These are phyloP conservation scores for Nineta flava DNA, from an alignment of 2,888 invertebrate genomes.

Conservation along the genomic window DNA sequence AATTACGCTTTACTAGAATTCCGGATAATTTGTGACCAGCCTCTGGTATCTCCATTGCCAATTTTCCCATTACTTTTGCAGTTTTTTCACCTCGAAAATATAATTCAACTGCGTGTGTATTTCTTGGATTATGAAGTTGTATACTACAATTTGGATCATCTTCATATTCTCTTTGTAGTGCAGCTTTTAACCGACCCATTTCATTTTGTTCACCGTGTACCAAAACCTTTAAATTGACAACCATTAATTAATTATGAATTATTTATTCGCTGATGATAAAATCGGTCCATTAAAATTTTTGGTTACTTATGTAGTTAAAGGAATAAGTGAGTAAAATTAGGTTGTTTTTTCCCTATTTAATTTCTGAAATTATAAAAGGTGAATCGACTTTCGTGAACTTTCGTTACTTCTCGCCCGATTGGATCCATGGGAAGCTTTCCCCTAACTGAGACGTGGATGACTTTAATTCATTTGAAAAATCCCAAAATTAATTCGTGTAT, in stretches of 20 bases:
- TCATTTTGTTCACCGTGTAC: constrained; percentile 99
- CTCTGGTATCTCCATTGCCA: constrained; percentile 70
- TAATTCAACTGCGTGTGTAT: constrained; percentile 83
- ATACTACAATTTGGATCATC: constrained; percentile 68
- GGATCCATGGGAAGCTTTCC: no score
- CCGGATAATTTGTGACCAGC: constrained; percentile 74
- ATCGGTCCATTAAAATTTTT: background rate
- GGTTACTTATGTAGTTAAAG: no score
- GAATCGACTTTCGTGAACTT: no score
- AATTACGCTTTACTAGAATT: constrained; percentile 90
- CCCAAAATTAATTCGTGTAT: no score
- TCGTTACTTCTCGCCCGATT: no score
- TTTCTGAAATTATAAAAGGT: no score
- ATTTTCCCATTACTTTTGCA: constrained; percentile 90
- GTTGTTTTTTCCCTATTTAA: no score
- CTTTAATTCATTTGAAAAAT: no score
- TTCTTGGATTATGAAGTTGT: constrained; percentile 87
- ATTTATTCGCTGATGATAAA: background rate
- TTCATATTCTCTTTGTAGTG: constrained; percentile 85
- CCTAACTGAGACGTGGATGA: no score
- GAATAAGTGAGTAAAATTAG: no score
- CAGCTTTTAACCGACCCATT: constrained; percentile 92
- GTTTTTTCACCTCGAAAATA: constrained; percentile 96
- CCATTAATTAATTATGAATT: constrained; percentile 7
- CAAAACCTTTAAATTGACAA: constrained; percentile 64